Evolutionary conservation across 2,888 invertebrate species (phyloP).

Genomic region (Shargacucullia verbasci): DNA sequence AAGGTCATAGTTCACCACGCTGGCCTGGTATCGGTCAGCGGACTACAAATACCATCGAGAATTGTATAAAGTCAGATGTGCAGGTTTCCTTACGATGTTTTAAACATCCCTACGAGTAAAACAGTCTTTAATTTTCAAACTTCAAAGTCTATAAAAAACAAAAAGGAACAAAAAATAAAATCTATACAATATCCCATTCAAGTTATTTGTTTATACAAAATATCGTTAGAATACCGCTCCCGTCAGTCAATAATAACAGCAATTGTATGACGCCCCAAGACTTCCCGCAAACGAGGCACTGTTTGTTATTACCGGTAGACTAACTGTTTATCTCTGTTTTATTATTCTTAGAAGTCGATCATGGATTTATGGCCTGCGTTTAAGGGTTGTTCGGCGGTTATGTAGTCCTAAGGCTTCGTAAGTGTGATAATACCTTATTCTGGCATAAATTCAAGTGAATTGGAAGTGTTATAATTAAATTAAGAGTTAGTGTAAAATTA

Average conservation of each 20-base stretch:
- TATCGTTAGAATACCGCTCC: conserved; percentile 50
- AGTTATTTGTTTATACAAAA: conserved; percentile 60
- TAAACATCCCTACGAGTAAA: no score
- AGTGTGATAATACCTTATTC: conserved; percentile 23
- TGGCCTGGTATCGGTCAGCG: no score
- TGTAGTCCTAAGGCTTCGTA: conserved; percentile 31
- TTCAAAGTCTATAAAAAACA: neutral
- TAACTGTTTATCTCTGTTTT: conserved; percentile 69
- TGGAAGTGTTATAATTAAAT: conserved; percentile 10
- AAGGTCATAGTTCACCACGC: no score
- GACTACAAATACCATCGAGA: no score
- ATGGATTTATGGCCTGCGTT: conserved; percentile 45
- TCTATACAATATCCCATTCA: conserved; percentile 19
- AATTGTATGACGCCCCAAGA: conserved; percentile 64
- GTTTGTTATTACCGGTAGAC: conserved; percentile 68
- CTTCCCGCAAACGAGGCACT: conserved; percentile 57
- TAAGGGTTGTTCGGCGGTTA: conserved; percentile 47
- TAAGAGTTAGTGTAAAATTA: no score
- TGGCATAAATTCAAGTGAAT: conserved; percentile 19
- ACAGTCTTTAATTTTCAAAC: no score
- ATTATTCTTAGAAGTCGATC: conserved; percentile 52
- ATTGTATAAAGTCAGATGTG: neutral
- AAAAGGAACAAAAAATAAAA: neutral
- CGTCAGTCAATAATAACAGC: conserved; percentile 64
- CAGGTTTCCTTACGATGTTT: no score